Evolutionary conservation across 2,888 invertebrate genomes (phyloP).

Genomic region (Aphodius sticticus): DNA sequence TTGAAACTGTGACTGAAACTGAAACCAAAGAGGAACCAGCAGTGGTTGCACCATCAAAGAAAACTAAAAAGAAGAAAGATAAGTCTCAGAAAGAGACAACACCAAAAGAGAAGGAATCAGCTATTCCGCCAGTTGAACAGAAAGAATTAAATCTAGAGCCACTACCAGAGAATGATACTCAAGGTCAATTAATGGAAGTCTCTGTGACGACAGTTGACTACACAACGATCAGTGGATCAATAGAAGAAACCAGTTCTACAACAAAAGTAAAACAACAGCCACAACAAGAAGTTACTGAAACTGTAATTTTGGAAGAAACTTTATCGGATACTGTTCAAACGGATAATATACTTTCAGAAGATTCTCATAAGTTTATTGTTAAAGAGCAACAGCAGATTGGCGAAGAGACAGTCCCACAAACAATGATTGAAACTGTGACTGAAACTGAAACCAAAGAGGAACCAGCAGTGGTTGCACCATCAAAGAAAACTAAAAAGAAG

Average conservation of each 20-base stretch:
- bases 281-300: conserved; percentile 16
- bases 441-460: not conserved
- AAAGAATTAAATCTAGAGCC: conserved; percentile 9
- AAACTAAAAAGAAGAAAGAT: not conserved
- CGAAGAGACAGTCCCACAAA: not conserved
- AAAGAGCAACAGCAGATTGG: not conserved
- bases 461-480: not conserved
- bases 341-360: not conserved
- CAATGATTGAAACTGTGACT: not conserved
- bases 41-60: not conserved
- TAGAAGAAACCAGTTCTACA: not conserved
- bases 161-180: not conserved
- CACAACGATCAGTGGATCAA: not conserved
- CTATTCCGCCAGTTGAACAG: not conserved
- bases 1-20: conserved; percentile 8
- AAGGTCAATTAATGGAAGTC: not conserved
- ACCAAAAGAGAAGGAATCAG: not conserved
- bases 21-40: conserved; percentile 5
- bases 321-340: not conserved
- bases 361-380: not conserved
- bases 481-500: not conserved
- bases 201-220: not conserved
- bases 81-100: not conserved
- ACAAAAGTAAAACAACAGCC: conserved; percentile 8
- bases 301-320: not conserved